Evolutionary conservation across 92 coral and sea anemone species (phyloP), one percentile per base, ranked within the genome.

Genomic region (Metridium senile): DNA sequence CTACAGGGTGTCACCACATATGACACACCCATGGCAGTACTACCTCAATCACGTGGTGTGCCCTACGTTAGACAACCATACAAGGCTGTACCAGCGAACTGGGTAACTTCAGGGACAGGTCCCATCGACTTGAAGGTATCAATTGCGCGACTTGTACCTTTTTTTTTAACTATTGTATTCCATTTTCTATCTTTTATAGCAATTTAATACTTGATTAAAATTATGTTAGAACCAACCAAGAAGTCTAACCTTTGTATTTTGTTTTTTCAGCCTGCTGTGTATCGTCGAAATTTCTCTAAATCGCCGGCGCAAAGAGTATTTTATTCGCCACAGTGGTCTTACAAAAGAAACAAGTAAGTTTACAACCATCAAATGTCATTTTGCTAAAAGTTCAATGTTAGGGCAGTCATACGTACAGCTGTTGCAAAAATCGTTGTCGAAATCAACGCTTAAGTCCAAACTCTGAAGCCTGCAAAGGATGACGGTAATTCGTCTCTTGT

Each of bases 81-180:
- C 54, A 73, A 35, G 23, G 27, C 78, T 1, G 21, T 73, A 33
- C 78, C 78, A 17, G 67, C 78, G n/a, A 73, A 73, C 78, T 73
- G 78, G 78, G 78, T 73, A 21, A 33, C 67, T 51, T 73, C 78
- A 53, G 78, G 78, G 46, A 34, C 33, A 20, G 78, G 78, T 27
- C 78, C 78, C n/a, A 58, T 73, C 31, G 78, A 73, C 56, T 27
- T 73, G 26, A 73, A 73, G 78, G 78, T 73, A 33, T 22, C n/a
- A n/a, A n/a, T 39, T 57, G 9, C 13, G 26, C 11, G 26, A 20
- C 8, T 9, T 11, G n/a, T n/a, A n/a, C n/a, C n/a, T n/a, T n/a
- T n/a, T n/a, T n/a, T n/a, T n/a, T n/a, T n/a, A n/a, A n/a, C n/a
- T n/a, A n/a, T n/a, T n/a, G n/a, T n/a, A n/a, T n/a, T n/a, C n/a